Evolutionary conservation across 2,888 invertebrate genomes (phyloP), one percentile per base, ranked within the genome.

Genomic region (Gortyna flavago): DNA sequence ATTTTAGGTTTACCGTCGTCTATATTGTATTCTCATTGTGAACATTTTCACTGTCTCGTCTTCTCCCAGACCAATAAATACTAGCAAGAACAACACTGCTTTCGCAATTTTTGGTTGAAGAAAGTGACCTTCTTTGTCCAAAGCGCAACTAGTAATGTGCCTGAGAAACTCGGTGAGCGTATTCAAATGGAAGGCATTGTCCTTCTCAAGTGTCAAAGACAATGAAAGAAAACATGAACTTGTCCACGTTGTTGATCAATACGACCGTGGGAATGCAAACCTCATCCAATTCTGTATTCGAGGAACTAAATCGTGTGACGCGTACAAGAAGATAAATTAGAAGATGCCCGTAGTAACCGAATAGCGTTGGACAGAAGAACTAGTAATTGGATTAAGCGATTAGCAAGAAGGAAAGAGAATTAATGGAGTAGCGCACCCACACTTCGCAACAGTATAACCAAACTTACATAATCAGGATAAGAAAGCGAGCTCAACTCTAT

Each of bases 171-270:
- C 16, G 54, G 21, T 41, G 35, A n/a, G 59, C 57, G 51, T 44
- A 61, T 76, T 62, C 44, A 67, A 69, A 69, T 41, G 38, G 48
- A 75, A 73, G 64, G 67, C 65, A 79, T 54, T 64, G 69, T 72
- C 64, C 57, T 44, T 48, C 38, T 62, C 71, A 48, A 64, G 7
- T 77, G n/a, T 21, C n/a, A 64, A 67, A 83, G 62, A 86, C 85
- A 84, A 85, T 80, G 71, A 61, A 75, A 70, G 32, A 72, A 68
- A 83, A 83, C 81, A 81, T 59, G 64, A 80, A 79, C 64, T 71
- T 78, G 74, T 79, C 61, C 76, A 32, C 44, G 29, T 51, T 83
- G 79, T 87, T 87, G 75, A 85, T 80, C 81, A 84, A 81, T 64
- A 84, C 0, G 25, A 66, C 65, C 72, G 84, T 87, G 86, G 77